Conservation (phyloP, 2,888 invertebrate species). For the Bimastos eiseni region DNA sequence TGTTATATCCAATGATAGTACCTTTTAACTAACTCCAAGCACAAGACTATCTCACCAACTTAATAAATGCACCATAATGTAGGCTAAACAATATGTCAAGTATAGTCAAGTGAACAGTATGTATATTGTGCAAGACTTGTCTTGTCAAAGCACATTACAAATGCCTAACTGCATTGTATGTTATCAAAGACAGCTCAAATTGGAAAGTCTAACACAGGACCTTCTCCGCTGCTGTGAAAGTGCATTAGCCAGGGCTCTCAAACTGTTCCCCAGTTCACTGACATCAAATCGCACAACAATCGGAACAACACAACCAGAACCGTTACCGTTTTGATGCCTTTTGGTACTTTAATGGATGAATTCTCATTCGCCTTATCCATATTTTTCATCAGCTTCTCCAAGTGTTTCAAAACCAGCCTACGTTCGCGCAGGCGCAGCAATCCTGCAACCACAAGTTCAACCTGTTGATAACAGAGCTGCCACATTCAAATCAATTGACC, state of each 20-base stretch:
- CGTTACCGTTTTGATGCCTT: neutral
- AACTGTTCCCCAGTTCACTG: neutral
- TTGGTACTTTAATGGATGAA: neutral
- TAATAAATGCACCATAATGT: neutral
- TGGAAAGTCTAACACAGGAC: neutral
- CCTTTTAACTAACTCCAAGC: neutral
- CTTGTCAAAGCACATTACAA: too few relatives aligned
- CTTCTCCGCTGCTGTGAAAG: neutral
- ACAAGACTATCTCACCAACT: neutral
- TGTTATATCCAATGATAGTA: neutral
- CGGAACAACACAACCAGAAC: neutral
- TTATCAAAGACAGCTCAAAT: neutral
- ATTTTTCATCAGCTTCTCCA: conserved; percentile 26
- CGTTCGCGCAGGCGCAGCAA: conserved; percentile 33
- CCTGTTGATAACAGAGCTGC: neutral
- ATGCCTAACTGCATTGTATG: too few relatives aligned
- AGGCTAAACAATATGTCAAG: neutral
- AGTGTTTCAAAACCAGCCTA: conserved; percentile 28
- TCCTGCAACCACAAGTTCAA: conserved; percentile 23
- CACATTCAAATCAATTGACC: neutral
- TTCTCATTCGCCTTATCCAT: conserved; percentile 26
- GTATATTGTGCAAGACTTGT: too few relatives aligned
- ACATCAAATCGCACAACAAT: neutral
- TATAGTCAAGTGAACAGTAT: neutral
- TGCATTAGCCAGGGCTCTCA: neutral